These are phyloP conservation scores for Tetrapedia diversipes DNA, from an alignment of 2,888 invertebrate genomes.

Conservation along the genomic window DNA sequence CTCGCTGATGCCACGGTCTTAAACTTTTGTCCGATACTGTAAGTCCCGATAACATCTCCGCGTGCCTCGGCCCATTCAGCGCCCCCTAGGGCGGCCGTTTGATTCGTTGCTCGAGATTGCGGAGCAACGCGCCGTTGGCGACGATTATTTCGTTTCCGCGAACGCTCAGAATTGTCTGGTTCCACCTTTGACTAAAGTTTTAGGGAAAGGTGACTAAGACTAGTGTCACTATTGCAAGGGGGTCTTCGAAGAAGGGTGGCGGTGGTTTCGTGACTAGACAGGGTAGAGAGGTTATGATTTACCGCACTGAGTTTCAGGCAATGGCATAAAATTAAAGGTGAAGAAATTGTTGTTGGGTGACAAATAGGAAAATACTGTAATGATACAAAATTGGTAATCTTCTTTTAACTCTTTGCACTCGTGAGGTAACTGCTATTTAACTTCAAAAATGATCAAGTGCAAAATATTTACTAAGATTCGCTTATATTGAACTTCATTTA, in stretches of 20 bases:
- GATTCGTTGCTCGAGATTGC: conserved; percentile 35
- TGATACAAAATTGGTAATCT: too few species aligned
- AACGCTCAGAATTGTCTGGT: conserved; percentile 15
- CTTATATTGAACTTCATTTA: too few species aligned
- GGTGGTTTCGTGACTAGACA: background rate
- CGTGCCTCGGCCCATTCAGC: conserved; percentile 5
- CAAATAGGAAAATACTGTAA: too few species aligned
- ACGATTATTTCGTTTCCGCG: conserved; percentile 18
- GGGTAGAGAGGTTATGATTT: background rate
- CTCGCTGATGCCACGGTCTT: too few species aligned
- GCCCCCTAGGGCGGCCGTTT: background rate
- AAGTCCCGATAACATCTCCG: conserved; percentile 30
- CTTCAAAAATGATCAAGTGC: too few species aligned
- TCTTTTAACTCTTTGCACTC: too few species aligned
- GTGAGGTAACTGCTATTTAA: too few species aligned
- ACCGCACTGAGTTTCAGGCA: too few species aligned
- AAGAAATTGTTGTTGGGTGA: too few species aligned
- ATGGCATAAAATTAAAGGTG: too few species aligned
- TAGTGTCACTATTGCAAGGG: background rate
- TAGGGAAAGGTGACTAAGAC: background rate
- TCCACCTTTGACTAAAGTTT: background rate
- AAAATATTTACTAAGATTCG: too few species aligned
- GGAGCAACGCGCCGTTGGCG: background rate
- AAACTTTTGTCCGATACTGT: too few species aligned
- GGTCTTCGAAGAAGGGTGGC: background rate